These are phyloP conservation scores for Lanius collurio DNA, from an alignment of 2,113 vertebrate genomes.

Conservation along the genomic window DNA sequence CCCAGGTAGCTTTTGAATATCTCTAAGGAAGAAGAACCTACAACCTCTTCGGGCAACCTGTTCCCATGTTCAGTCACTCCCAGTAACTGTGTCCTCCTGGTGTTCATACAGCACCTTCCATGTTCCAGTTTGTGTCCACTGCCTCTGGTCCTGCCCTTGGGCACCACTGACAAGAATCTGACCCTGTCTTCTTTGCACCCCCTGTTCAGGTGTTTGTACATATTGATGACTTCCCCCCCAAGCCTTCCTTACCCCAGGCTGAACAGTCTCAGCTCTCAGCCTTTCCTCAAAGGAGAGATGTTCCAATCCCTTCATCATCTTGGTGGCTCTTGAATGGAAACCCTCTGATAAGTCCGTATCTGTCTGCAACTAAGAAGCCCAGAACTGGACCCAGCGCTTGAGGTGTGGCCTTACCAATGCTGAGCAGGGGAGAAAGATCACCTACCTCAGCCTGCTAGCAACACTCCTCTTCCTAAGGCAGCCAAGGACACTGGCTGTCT, in stretches of 20 bases:
- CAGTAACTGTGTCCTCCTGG: background rate
- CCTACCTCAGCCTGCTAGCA: background rate
- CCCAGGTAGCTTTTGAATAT: background rate
- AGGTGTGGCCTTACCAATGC: background rate
- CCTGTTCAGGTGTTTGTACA: background rate
- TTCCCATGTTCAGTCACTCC: background rate
- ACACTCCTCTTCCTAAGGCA: background rate
- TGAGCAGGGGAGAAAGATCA: background rate
- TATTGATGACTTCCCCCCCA: background rate
- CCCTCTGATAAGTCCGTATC: accelerated
- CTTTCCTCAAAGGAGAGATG: background rate
- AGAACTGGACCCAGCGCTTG: background rate
- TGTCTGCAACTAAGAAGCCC: background rate
- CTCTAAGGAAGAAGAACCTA: background rate
- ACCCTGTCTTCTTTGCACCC: background rate
- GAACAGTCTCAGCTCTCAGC: background rate
- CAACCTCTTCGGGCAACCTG: background rate
- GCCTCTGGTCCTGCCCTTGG: background rate
- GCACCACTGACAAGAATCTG: background rate
- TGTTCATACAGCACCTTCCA: background rate
- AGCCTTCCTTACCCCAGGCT: background rate
- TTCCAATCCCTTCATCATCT: background rate
- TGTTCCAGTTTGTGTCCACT: background rate
- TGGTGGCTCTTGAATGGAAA: background rate
- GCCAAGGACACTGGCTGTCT: background rate